A percentile compares a stretch with the other conserved stretches of the same genome.
phyloP scores from a whole-genome alignment of 2,888 invertebrate genomes.

The Tetropium fuscum region DNA sequence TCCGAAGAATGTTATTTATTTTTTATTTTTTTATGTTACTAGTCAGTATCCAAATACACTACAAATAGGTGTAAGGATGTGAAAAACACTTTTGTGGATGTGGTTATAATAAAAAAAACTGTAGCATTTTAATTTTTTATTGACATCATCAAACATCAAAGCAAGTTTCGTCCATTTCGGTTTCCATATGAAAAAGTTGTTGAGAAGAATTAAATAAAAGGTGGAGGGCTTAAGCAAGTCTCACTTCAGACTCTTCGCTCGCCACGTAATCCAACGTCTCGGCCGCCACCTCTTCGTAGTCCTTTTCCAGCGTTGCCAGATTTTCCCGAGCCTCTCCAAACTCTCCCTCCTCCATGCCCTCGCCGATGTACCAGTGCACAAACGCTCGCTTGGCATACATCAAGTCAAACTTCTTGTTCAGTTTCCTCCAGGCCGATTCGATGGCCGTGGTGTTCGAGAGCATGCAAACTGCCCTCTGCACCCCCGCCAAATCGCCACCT shows the following conservation, averaged over 20 bases:
- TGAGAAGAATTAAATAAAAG: too few relatives aligned
- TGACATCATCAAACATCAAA: too few relatives aligned
- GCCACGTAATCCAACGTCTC: conserved; percentile 66
- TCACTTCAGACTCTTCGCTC: conserved; percentile 17
- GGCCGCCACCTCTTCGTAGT: conserved; percentile 81
- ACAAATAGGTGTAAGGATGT: too few relatives aligned
- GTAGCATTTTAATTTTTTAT: too few relatives aligned
- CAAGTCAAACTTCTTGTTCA: conserved; percentile 94
- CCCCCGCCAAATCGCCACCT: conserved; percentile 83
- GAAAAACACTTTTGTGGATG: too few relatives aligned
- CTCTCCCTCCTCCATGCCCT: conserved; percentile 88
- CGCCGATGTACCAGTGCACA: conserved; percentile 86
- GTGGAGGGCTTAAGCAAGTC: background rate
- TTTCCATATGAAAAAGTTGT: too few relatives aligned
- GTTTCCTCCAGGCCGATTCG: conserved; percentile 88
- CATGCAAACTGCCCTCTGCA: conserved; percentile 91
- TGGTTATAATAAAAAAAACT: too few relatives aligned
- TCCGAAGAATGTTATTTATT: too few relatives aligned
- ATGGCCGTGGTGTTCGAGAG: conserved; percentile 92
- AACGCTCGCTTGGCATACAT: conserved; percentile 95
- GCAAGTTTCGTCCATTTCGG: too few relatives aligned
- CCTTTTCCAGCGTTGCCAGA: conserved; percentile 78
- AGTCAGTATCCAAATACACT: too few relatives aligned
- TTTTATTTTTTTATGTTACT: conserved; percentile 1
- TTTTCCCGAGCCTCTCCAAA: conserved; percentile 86